Evolutionary conservation across 2,113 vertebrate species (phyloP).

Genomic region (Psittacara wagleri): DNA sequence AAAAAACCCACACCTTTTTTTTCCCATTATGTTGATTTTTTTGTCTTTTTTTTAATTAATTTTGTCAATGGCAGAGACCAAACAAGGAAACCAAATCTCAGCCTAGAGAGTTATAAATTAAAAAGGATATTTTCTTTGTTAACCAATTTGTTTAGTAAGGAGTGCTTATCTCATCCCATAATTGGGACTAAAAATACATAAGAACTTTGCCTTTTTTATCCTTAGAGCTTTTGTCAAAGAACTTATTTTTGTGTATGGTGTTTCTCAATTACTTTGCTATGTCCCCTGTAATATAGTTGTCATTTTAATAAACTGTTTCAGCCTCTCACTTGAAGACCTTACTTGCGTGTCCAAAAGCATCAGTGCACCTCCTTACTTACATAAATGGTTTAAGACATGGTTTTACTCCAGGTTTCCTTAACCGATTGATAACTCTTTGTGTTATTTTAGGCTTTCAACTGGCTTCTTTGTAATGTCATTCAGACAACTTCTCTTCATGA

Average conservation of each 20-base stretch:
- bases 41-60: background rate
- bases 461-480: slow-evolving; percentile 98
- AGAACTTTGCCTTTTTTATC: background rate
- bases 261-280: background rate
- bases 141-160: background rate
- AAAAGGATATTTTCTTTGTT: background rate
- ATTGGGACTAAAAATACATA: background rate
- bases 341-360: background rate
- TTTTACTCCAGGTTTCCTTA: background rate
- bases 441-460: slow-evolving; percentile 91
- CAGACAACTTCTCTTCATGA: slow-evolving; percentile 98
- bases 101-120: background rate
- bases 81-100: background rate
- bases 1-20: background rate
- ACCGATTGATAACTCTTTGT: background rate
- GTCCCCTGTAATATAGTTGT: background rate
- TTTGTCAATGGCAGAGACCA: background rate
- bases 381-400: background rate
- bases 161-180: background rate
- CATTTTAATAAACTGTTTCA: background rate
- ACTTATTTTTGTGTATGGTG: background rate
- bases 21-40: background rate
- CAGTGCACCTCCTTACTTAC: background rate
- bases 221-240: background rate
- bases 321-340: background rate